Conservation (phyloP, 2,888 invertebrate genomes). For the Schizotus pectinicornis region DNA sequence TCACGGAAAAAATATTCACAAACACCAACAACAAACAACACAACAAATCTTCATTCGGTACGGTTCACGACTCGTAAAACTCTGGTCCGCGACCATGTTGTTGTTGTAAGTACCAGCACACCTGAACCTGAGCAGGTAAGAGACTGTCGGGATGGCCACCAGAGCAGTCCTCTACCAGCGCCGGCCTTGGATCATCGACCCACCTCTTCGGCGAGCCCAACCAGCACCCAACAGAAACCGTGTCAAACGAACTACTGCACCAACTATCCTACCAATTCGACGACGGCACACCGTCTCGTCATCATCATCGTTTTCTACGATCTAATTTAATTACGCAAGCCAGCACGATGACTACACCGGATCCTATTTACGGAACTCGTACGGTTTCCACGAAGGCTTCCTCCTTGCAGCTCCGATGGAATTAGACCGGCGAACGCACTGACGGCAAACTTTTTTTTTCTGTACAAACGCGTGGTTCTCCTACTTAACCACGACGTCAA, state of each 20-base stretch:
- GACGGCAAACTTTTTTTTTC: no score
- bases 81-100: conserved; percentile 12
- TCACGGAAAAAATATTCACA: neutral
- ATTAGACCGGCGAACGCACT: conserved; percentile 7
- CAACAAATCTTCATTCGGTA: neutral
- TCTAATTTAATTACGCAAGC: conserved; percentile 14
- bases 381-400: conserved; percentile 12
- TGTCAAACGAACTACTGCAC: neutral
- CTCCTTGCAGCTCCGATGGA: neutral
- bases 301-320: neutral
- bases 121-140: conserved; percentile 24
- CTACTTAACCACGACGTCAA: no score
- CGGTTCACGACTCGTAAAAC: neutral
- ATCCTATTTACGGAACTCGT: conserved; percentile 18
- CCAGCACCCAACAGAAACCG: conserved; percentile 12
- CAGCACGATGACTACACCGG: conserved; percentile 1
- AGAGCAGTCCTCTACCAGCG: conserved; percentile 11
- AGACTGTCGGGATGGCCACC: conserved; percentile 14
- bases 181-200: conserved; percentile 27
- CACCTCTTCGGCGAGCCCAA: conserved; percentile 9
- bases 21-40: neutral
- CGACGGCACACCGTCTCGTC: neutral
- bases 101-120: neutral
- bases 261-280: no score
- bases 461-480: no score